Conservation (phyloP, 1,140 invertebrate species). For the Spodoptera litura region DNA sequence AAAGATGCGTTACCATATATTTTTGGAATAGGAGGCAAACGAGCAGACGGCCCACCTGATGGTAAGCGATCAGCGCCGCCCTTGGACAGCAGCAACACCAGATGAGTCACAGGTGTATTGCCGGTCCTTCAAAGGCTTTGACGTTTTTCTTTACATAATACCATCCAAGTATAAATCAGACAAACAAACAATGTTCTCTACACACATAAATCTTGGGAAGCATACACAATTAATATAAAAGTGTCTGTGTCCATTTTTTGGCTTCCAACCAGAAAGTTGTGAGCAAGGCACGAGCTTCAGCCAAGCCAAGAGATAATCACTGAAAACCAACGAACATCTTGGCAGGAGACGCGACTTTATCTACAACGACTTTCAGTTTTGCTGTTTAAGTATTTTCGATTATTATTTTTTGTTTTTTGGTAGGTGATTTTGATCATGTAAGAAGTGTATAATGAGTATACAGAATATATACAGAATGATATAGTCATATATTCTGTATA, state of each 20-base stretch:
- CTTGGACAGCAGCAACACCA: too few species aligned
- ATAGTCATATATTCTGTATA: too few species aligned
- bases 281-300: slow-evolving; percentile 8
- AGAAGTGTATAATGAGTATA: too few species aligned
- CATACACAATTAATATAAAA: slow-evolving; percentile 29
- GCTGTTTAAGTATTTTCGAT: not conserved
- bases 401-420: slow-evolving; percentile 12
- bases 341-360: slow-evolving; percentile 35
- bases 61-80: too few species aligned
- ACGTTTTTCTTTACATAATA: not conserved
- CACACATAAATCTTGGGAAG: slow-evolving; percentile 9
- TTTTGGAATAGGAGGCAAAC: too few species aligned
- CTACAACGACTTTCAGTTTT: slow-evolving; percentile 19
- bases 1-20: too few species aligned
- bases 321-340: slow-evolving; percentile 10
- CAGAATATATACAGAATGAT: too few species aligned
- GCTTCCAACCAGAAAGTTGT: slow-evolving; percentile 24
- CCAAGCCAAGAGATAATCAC: slow-evolving; percentile 42
- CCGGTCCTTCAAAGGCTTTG: too few species aligned
- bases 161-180: too few species aligned
- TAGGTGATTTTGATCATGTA: too few species aligned
- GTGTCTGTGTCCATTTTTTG: slow-evolving; percentile 33
- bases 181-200: not conserved
- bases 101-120: too few species aligned
- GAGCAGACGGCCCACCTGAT: too few species aligned